These are phyloP conservation scores for Choloepus didactylus DNA, from an alignment of 2,797 vertebrate species.

Conservation along the genomic window DNA sequence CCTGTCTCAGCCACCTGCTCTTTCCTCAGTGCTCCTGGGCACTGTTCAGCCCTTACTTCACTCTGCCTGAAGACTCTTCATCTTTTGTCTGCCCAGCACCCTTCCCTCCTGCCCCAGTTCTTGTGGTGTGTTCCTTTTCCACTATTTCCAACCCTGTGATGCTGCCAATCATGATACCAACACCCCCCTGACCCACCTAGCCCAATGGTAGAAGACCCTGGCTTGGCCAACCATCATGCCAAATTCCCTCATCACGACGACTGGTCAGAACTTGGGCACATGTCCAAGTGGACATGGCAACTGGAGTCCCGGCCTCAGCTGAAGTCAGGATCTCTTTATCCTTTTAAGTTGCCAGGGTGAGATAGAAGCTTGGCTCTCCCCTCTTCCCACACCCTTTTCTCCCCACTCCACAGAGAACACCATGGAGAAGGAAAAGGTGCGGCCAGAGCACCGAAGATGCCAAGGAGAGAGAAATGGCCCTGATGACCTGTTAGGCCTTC, in stretches of 20 bases:
- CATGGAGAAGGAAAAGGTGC: neutral
- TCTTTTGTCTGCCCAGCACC: neutral
- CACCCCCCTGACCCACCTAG: neutral
- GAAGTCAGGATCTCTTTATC: no score
- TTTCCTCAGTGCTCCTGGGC: neutral
- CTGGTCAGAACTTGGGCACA: neutral
- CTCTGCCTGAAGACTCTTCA: neutral
- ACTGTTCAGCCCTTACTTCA: neutral
- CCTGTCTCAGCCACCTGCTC: no score
- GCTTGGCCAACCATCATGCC: neutral
- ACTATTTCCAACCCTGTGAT: neutral
- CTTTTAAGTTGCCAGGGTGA: neutral
- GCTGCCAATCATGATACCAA: neutral
- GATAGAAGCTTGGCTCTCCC: neutral
- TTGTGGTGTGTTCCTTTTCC: neutral
- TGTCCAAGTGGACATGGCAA: fast-evolving
- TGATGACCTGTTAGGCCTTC: neutral
- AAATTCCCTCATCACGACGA: no score
- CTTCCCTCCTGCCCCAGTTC: neutral
- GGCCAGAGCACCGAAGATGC: neutral
- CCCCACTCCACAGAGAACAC: neutral
- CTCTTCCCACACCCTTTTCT: no score
- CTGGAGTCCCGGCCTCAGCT: neutral
- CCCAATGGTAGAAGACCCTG: no score
- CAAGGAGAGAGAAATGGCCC: neutral